Conservation (phyloP, 2,113 vertebrate genomes). For the Zingel zingel region DNA sequence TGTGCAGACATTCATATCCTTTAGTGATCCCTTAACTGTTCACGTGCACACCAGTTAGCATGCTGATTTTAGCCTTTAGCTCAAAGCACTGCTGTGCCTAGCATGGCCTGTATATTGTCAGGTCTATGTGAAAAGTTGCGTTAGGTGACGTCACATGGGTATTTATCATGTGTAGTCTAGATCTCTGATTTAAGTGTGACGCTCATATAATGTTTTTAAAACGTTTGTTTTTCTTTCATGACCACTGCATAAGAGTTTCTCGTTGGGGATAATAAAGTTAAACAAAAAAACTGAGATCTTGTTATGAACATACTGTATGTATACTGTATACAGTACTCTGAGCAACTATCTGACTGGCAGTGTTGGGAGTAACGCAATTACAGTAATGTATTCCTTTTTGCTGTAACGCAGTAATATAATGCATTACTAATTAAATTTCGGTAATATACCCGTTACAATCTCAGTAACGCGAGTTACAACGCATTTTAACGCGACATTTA, state of each 20-base stretch:
- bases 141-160: neutral
- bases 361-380: no score
- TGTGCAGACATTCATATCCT: constrained; percentile 1
- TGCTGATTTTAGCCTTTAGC: neutral
- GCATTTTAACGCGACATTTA: no score
- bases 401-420: no score
- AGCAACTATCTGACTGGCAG: neutral
- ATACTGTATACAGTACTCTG: neutral
- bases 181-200: neutral
- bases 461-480: no score
- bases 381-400: no score
- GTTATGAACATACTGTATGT: neutral
- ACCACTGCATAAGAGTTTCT: neutral
- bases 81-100: neutral
- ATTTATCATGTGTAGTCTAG: neutral
- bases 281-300: neutral
- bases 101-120: no score
- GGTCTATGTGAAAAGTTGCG: no score
- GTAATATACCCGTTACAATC: no score
- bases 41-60: neutral
- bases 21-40: neutral
- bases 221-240: neutral
- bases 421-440: no score
- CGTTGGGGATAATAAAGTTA: neutral
- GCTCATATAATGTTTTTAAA: neutral